These are phyloP conservation scores for Drosophila simulans DNA, from an alignment of 1,140 invertebrate species.

Conservation along the genomic window DNA sequence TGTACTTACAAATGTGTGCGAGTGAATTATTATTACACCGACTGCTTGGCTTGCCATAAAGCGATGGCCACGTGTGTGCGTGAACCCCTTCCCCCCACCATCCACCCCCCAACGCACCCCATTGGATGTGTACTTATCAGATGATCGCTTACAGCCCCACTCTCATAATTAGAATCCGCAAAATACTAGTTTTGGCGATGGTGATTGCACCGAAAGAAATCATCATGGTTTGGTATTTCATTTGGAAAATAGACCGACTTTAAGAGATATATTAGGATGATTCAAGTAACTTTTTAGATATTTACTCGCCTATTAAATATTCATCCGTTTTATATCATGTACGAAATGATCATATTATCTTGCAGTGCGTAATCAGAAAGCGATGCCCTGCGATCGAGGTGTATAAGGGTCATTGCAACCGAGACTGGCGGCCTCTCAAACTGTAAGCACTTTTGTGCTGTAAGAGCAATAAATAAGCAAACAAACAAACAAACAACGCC, in stretches of 20 bases:
- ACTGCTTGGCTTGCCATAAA: conserved; percentile 16
- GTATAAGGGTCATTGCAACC: conserved; percentile 45
- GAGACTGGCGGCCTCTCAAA: conserved; percentile 32
- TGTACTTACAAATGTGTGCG: conserved; percentile 34
- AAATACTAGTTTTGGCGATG: conserved; percentile 39
- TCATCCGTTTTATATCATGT: neutral
- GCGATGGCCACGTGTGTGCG: conserved; percentile 30
- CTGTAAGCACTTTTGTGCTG: conserved; percentile 30
- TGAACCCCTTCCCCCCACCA: neutral
- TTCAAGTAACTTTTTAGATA: neutral
- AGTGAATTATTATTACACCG: conserved; percentile 51
- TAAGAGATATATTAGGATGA: neutral
- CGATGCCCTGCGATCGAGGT: conserved; percentile 17
- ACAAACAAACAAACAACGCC: conserved; percentile 53
- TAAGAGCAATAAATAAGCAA: conserved; percentile 15
- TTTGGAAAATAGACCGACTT: neutral
- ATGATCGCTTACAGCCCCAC: conserved; percentile 30
- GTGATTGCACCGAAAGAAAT: conserved; percentile 23
- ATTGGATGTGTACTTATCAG: conserved; percentile 42
- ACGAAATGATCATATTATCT: neutral
- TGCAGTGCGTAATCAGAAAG: conserved; percentile 12
- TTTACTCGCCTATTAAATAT: neutral
- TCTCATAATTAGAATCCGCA: conserved; percentile 52
- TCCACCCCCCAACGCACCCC: neutral
- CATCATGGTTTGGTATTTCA: neutral